Evolutionary conservation across 2,888 invertebrate genomes (phyloP).

Genomic region (Phytoseiulus persimilis): DNA sequence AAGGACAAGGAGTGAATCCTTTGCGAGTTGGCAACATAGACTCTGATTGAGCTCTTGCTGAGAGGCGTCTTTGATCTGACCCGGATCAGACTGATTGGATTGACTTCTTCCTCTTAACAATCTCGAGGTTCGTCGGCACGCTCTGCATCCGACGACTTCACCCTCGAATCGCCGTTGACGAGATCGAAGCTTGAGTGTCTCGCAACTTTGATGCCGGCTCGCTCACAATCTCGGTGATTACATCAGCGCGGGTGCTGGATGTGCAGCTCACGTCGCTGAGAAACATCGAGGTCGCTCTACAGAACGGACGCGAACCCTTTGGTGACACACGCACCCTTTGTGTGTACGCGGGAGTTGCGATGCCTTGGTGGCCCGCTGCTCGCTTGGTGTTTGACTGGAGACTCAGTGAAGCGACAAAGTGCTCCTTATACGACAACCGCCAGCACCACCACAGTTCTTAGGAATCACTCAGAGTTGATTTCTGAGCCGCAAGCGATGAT

Average conservation of each 20-base stretch:
- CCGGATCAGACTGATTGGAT: conserved; percentile 38
- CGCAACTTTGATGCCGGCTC: too few species aligned
- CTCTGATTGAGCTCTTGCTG: conserved; percentile 5
- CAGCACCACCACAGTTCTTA: not conserved
- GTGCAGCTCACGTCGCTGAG: not conserved
- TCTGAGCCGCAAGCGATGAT: not conserved
- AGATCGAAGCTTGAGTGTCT: too few species aligned
- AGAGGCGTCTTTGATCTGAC: conserved; percentile 27
- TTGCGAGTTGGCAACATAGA: conserved; percentile 17
- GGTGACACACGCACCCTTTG: conserved; percentile 5
- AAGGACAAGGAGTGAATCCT: conserved; percentile 39
- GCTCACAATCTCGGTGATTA: not conserved
- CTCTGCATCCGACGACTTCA: not conserved
- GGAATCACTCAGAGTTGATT: not conserved
- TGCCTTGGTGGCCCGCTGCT: not conserved
- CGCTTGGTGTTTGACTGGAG: not conserved
- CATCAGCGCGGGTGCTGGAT: not conserved
- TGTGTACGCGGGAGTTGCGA: conserved; percentile 5
- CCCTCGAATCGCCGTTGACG: not conserved
- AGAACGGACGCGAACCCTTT: not conserved
- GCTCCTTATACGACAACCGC: not conserved
- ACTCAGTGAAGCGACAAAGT: not conserved
- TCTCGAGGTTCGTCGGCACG: not conserved
- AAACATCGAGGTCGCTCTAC: not conserved
- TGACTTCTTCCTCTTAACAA: conserved; percentile 26